Evolutionary conservation across 92 coral and sea anemone species (phyloP).

Genomic region (Epizoanthus fatuus): DNA sequence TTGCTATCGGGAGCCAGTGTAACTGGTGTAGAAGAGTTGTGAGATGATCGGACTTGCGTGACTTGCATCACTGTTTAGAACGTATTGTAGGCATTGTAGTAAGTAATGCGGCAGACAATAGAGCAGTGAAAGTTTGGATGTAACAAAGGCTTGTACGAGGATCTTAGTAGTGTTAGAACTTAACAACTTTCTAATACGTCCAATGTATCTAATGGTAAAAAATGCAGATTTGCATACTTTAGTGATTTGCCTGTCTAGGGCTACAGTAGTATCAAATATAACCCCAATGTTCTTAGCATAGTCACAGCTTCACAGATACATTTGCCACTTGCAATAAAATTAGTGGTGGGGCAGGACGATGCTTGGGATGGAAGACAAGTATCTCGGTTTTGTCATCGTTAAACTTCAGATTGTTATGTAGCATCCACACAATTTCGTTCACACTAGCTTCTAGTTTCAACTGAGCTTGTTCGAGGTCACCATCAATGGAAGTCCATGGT

Average conservation of each 20-base stretch:
- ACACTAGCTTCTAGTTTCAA: constrained; percentile 36
- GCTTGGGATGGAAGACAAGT: constrained; percentile 42
- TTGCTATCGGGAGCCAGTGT: constrained; percentile 37
- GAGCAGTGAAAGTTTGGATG: constrained; percentile 12
- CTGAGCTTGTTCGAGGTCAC: not conserved
- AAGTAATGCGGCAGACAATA: constrained; percentile 28
- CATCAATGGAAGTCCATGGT: constrained; percentile 18
- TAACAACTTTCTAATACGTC: constrained; percentile 21
- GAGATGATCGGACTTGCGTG: constrained; percentile 1
- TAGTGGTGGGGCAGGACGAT: constrained; percentile 48
- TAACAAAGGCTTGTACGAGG: constrained; percentile 37
- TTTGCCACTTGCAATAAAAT: constrained; percentile 21
- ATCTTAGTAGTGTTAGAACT: constrained; percentile 22
- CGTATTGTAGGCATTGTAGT: constrained; percentile 29
- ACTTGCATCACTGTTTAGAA: constrained; percentile 15
- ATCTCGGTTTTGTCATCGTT: constrained; percentile 45
- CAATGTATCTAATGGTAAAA: constrained; percentile 25
- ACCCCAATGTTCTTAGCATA: constrained; percentile 48
- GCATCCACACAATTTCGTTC: constrained; percentile 37
- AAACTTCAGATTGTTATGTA: not conserved
- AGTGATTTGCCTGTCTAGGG: constrained; percentile 22
- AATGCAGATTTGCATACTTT: constrained; percentile 43
- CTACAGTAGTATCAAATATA: constrained; percentile 30
- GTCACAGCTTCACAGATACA: constrained; percentile 1
- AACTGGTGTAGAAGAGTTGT: constrained; percentile 5